Evolutionary conservation across 2,888 invertebrate genomes (phyloP).

Genomic region (Cataglyphis cursor): DNA sequence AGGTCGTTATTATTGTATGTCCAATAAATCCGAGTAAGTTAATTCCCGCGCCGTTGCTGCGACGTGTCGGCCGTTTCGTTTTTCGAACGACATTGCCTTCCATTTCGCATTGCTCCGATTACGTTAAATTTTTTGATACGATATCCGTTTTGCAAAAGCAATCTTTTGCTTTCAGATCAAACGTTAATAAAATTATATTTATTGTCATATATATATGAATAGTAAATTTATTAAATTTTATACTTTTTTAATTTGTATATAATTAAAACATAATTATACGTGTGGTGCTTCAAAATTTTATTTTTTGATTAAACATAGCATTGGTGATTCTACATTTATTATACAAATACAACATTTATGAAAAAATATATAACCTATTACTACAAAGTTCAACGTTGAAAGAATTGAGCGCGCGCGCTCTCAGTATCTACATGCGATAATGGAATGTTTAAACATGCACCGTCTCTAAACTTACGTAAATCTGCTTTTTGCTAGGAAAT

Average conservation of each 20-base stretch:
- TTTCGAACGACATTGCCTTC: constrained; percentile 21
- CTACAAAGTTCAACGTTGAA: not conserved
- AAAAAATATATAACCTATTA: not conserved
- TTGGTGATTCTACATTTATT: not conserved
- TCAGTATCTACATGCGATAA: not conserved
- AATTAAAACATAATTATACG: not conserved
- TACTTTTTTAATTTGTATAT: not conserved
- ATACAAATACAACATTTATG: not conserved
- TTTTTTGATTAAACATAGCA: not conserved
- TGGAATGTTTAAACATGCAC: constrained; percentile 21
- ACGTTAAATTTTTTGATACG: constrained; percentile 18
- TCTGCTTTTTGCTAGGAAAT: constrained; percentile 53
- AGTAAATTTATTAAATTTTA: not conserved
- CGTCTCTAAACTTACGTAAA: not conserved
- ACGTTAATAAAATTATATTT: not conserved
- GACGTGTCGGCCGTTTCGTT: constrained; percentile 44
- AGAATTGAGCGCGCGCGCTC: not conserved
- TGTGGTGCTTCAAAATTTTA: not conserved
- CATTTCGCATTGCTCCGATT: constrained; percentile 25
- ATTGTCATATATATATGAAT: not conserved
- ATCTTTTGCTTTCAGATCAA: not conserved
- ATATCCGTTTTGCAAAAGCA: not conserved
- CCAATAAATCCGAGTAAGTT: constrained; percentile 72
- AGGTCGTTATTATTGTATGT: constrained; percentile 63
- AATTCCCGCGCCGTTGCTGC: constrained; percentile 60